Evolutionary conservation across 2,888 invertebrate species (phyloP), one percentile per base, ranked within the genome.

Genomic region (Lasioglossum villosulum): DNA sequence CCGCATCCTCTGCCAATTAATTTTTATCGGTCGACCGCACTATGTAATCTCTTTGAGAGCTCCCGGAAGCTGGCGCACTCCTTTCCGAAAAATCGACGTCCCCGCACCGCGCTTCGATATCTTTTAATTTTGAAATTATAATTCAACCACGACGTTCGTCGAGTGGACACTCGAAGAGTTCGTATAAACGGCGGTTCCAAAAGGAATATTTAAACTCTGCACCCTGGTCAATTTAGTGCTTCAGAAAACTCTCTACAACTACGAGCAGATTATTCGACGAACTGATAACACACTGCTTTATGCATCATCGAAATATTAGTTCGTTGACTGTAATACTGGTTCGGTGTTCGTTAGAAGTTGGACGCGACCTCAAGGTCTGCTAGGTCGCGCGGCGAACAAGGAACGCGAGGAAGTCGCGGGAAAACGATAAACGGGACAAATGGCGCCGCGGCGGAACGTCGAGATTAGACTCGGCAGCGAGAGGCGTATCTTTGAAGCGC

Each of bases 391-490:
- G 23, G 34, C 10, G 19, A 34, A 68, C 37, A 68, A 23, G 66
- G 23, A 19, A 34, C 19, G 30, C 66, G 34, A 10, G 30, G 8
- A 34, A 30, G 23, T 34, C 30, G 30, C 8, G 30, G 19, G 10
- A 27, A 63, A 34, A 2, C 34, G 66, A 68, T 42, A 30, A 8
- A 45, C 27, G 14, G 45, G 30, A 72, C 30, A 72, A 72, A 72
- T 72, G 45, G 72, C 45, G 45, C n/a, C 23, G 23, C 10, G 52
- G 23, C 23, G 27, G 45, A 81, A 77, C 63, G 42, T n/a, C 34
- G 39, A 75, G 70, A 71, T 80, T 75, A 52, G 66, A 82, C 66
- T 23, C 71, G 59, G 78, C 59, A 23, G 52, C 23, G 56, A n/a
- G 73, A 37, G 66, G 16, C 42, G 52, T 48, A 56, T 48, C 76